Evolutionary conservation across 2,113 vertebrate genomes (phyloP).

Genomic region (Morone chrysops): DNA sequence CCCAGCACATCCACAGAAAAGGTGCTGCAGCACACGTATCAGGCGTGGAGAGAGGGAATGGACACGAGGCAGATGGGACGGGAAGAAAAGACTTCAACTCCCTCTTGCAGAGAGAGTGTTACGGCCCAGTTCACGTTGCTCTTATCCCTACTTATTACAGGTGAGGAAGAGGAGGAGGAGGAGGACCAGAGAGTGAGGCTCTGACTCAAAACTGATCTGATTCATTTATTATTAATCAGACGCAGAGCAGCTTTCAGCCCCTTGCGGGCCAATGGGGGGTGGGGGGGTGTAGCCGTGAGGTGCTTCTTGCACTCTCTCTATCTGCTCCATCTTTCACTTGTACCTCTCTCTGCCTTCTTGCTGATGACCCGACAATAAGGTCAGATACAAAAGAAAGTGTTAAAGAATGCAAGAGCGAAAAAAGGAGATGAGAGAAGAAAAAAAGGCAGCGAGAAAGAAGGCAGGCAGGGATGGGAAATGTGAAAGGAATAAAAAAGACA

Average conservation of each 20-base stretch:
- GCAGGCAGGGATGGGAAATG: background rate
- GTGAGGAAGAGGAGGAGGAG: slow-evolving; percentile 52
- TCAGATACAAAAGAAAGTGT: slow-evolving; percentile 43
- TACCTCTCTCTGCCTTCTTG: slow-evolving; percentile 17
- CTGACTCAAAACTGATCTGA: slow-evolving; percentile 44
- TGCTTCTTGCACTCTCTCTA: slow-evolving; percentile 11
- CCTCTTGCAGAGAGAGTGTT: background rate
- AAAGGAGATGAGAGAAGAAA: background rate
- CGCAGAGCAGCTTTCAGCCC: slow-evolving; percentile 47
- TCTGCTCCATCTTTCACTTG: slow-evolving; percentile 50
- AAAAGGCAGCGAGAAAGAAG: background rate
- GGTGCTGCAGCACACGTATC: rapidly evolving
- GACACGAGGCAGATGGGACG: slow-evolving; percentile 5
- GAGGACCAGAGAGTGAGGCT: slow-evolving; percentile 19
- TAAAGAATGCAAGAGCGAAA: slow-evolving; percentile 32
- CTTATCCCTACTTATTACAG: slow-evolving; percentile 56
- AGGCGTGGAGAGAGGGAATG: background rate
- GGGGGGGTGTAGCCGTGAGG: slow-evolving; percentile 13
- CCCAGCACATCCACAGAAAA: background rate
- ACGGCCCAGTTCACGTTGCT: slow-evolving; percentile 13
- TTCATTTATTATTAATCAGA: slow-evolving; percentile 71
- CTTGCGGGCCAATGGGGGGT: slow-evolving; percentile 18
- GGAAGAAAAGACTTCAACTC: background rate
- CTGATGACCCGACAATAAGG: slow-evolving; percentile 49
- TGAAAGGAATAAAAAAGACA: slow-evolving; percentile 1